These are phyloP conservation scores for Trichogramma evanescens DNA, from an alignment of 2,888 invertebrate species.

Conservation along the genomic window DNA sequence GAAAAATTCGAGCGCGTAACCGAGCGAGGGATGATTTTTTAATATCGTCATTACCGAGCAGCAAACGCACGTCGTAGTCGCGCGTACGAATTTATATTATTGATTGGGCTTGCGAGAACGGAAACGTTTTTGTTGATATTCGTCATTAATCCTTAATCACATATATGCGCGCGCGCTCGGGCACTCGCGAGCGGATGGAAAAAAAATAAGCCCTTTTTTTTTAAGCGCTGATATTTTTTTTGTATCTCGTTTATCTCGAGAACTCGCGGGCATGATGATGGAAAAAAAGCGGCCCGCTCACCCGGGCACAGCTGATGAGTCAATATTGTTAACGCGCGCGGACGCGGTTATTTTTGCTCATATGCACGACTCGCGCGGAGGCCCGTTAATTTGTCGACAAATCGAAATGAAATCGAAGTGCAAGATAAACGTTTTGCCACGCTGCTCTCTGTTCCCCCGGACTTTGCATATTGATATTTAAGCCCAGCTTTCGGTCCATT, in stretches of 20 bases:
- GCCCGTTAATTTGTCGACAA: constrained; percentile 41
- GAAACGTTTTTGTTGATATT: constrained; percentile 40
- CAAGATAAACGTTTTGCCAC: constrained; percentile 43
- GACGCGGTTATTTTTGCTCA: constrained; percentile 19
- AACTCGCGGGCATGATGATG: too few relatives aligned
- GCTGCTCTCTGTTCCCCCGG: neutral
- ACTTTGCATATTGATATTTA: constrained; percentile 47
- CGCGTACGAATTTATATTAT: constrained; percentile 11
- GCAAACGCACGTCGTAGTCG: constrained; percentile 33
- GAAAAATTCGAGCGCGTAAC: constrained; percentile 7
- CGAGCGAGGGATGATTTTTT: constrained; percentile 34
- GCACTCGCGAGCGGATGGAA: constrained; percentile 15
- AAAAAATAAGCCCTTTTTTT: constrained; percentile 23
- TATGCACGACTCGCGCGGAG: constrained; percentile 18
- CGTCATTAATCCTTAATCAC: constrained; percentile 45
- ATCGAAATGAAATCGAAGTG: constrained; percentile 46
- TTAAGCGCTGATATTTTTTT: neutral
- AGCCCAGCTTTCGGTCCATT: constrained; percentile 31
- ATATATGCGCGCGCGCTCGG: constrained; percentile 26
- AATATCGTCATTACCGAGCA: constrained; percentile 33
- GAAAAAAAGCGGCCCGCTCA: too few relatives aligned
- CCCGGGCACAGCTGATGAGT: constrained; percentile 8
- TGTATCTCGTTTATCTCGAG: too few relatives aligned
- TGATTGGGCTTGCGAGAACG: constrained; percentile 17
- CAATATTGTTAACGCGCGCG: constrained; percentile 21